Evolutionary conservation across 2,797 vertebrate genomes (phyloP), one percentile per base, ranked within the genome.

Genomic region (Arnoldichthys spilopterus): DNA sequence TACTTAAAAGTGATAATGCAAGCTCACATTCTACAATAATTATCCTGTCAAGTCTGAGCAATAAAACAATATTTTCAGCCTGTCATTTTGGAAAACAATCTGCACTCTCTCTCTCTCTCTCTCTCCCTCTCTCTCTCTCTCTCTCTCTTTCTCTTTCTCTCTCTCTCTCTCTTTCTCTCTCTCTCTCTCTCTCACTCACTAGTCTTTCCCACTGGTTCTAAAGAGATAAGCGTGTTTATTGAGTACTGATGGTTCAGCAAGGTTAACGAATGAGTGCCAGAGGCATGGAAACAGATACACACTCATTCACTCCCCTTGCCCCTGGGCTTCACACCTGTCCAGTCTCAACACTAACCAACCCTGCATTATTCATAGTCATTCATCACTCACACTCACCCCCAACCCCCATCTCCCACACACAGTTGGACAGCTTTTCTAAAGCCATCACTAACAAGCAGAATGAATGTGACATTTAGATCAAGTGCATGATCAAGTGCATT

Each of bases 251-350:
- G 58, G 32, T 49, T 79, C n/a, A 61, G 49, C 49, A 71, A 22
- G 22, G 51, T 49, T 74, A 74, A 63, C 49, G 26, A 37, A 58
- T 54, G 61, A 53, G n/a, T 5, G 47, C 76, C 76, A 6, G 15
- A 62, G 66, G 82, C n/a, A 77, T 56, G 82, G 70, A 85, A 83
- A 62, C 47, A 79, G 67, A 81, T 74, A 77, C 62, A 51, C 70
- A 64, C 40, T n/a, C 62, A 58, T 61, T 62, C n/a, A 70, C 32
- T 72, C 22, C 56, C 51, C 47, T 58, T 76, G 76, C 22, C 73
- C 53, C 51, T 63, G 51, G 72, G 81, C 54, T 20, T 76, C 76
- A 79, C 81, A 81, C 82, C 84, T 85, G 82, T 63, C 76, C 61
- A 34, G 16, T 62, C 2, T n/a, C 54, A 68, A 75, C 63, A 74